Conservation (phyloP, 2,888 invertebrate genomes). For the Cephus spinipes region DNA sequence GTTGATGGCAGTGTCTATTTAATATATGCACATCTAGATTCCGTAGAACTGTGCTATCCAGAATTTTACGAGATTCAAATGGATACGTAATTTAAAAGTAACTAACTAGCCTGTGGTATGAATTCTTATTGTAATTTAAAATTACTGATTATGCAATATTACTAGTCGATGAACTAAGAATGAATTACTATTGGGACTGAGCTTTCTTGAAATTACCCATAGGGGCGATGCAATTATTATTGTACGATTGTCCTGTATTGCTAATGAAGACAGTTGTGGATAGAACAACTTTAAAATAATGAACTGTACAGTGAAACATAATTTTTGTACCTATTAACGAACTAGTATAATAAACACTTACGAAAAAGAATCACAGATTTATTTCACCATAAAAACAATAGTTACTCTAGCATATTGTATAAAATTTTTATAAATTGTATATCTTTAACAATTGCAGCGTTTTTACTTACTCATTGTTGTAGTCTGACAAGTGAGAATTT, state of each 20-base stretch:
- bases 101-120: not conserved
- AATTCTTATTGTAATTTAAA: not conserved
- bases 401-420: conserved; percentile 16
- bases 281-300: not conserved
- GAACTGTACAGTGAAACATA: conserved; percentile 1
- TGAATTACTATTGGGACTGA: not conserved
- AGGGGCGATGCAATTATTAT: not conserved
- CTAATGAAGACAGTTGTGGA: not conserved
- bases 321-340: conserved; percentile 19
- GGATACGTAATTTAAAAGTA: not conserved
- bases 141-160: not conserved
- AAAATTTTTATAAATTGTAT: not conserved
- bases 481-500: not conserved
- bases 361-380: not conserved
- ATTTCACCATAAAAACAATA: conserved; percentile 16
- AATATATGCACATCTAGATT: not conserved
- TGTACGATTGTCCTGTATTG: not conserved
- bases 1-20: not conserved
- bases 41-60: too few species aligned
- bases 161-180: not conserved
- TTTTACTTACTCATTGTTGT: not conserved
- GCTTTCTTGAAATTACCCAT: not conserved
- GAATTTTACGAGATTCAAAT: not conserved
- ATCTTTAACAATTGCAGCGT: not conserved
- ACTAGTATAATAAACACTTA: conserved; percentile 18